Base-by-base conservation (phyloP, 2,888 invertebrate species). In the Acronicta aceris region DNA sequence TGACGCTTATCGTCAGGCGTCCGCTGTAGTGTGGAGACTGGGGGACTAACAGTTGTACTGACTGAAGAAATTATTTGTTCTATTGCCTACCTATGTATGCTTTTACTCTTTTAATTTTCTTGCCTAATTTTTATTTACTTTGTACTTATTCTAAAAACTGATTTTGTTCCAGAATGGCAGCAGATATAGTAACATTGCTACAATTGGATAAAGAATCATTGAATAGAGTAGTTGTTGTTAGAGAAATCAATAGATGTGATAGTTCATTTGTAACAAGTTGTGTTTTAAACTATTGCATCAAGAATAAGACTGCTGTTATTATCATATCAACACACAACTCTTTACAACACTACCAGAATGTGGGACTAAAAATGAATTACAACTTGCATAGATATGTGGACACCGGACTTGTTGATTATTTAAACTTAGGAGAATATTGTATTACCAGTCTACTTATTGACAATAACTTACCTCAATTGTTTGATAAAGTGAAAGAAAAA, bases 301-400 rank as follows among this genome's bases (percentile, higher is more conserved):
- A 96, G 74, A 95, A 95, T 65, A 95, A 96, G 64, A 90, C 94
- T 59, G 95, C 95, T 54, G 89, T 96, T 7, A 92, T 97, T 75
- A 89, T 97, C 49, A 91, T 97, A 50, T 95, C 96, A 51, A 93
- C 96, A 64, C 97, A 97, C 83, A 96, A 97, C 79, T 96, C 96
- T 2, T 91, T 96, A 49, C 95, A 95, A 55, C 97, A 97, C 83
- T 97, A 97, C 81, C 96, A 97, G 63, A 96, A 96, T 88, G 95
- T 97, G 38, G 97, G 97, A 13, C 95, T 96, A 81, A 96, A 97
- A 79, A 93, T 97, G 81, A 97, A 97, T 51, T 97, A 96, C 81
- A 97, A 97, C 84, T 88, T 97, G 36, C 94, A 95, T 57, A 94
- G 87, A 76, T 81, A 88, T 64, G 78, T 95, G 65, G 88, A 95